A percentile compares a stretch with the other conserved stretches of the same genome.
Conservation (phyloP, 2,113 vertebrate species). For the Proteles cristata region DNA sequence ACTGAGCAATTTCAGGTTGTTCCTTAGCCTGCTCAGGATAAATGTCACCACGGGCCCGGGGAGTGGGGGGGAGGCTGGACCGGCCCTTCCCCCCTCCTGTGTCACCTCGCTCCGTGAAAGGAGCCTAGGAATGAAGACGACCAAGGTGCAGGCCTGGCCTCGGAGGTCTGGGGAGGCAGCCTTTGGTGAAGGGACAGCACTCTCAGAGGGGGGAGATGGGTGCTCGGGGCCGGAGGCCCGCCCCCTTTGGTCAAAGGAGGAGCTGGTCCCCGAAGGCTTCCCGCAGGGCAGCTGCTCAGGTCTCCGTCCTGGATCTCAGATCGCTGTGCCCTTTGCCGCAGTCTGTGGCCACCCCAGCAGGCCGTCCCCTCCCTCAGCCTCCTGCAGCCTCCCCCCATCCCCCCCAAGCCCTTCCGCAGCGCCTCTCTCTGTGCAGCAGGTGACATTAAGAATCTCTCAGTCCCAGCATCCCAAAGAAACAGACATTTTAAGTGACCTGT, state of each 20-base stretch:
- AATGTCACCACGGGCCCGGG: constrained; percentile 79
- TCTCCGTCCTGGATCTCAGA: no score
- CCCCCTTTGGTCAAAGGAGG: neutral
- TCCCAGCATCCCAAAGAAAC: neutral
- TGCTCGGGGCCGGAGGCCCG: neutral
- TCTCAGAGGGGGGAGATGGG: neutral
- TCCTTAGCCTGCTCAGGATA: constrained; percentile 81
- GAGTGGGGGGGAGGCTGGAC: constrained; percentile 31
- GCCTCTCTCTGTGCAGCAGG: neutral
- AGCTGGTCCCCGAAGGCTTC: neutral
- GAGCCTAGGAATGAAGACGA: neutral
- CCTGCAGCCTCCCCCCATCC: fast-evolving
- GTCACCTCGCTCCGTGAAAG: neutral
- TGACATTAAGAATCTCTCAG: neutral
- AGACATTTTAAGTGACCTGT: neutral
- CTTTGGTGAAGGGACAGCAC: no score
- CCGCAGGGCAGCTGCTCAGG: neutral
- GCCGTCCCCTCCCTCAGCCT: neutral
- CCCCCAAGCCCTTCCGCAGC: fast-evolving
- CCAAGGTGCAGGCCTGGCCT: neutral
- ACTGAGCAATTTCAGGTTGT: constrained; percentile 79
- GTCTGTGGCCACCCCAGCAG: neutral
- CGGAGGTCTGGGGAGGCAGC: neutral
- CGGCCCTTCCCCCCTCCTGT: neutral
- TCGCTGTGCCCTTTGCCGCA: no score